phyloP scores from a whole-genome alignment of 2,797 vertebrate species.

The Parauchenoglanis punctatus region DNA sequence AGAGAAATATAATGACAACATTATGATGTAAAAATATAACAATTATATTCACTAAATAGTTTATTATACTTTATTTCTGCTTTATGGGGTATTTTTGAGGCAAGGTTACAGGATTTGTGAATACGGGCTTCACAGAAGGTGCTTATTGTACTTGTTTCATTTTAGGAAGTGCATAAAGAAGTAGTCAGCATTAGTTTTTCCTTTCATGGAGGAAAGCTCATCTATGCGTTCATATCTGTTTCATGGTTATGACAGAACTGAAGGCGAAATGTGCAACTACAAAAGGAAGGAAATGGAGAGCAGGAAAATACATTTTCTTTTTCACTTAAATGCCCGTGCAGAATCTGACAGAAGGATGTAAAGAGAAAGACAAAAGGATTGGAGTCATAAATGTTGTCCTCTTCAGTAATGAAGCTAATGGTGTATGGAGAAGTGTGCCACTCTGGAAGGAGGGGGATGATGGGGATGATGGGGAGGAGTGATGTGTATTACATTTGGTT shows the following conservation, averaged over 20 bases:
- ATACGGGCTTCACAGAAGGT: neutral
- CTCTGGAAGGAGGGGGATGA: slow-evolving; percentile 59
- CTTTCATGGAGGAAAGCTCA: neutral
- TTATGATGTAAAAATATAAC: neutral
- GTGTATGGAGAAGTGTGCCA: slow-evolving; percentile 47
- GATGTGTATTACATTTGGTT: slow-evolving; percentile 70
- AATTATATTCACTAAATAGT: neutral
- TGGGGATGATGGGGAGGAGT: slow-evolving; percentile 24
- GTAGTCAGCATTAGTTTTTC: neutral
- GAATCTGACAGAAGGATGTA: slow-evolving; percentile 15
- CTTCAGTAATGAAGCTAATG: slow-evolving; percentile 59
- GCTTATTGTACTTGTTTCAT: neutral
- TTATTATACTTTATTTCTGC: neutral
- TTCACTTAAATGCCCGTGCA: neutral
- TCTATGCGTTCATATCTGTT: neutral
- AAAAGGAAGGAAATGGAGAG: slow-evolving; percentile 17
- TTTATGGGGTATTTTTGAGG: neutral
- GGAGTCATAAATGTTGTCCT: slow-evolving; percentile 67
- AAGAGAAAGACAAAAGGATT: slow-evolving; percentile 46
- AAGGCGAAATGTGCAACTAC: neutral
- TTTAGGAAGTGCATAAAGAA: neutral
- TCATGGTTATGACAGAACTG: neutral
- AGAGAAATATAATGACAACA: neutral
- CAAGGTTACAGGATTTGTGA: neutral
- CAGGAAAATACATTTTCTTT: slow-evolving; percentile 21